These are phyloP conservation scores for Scomber japonicus DNA, from an alignment of 2,113 vertebrate species.

Conservation along the genomic window DNA sequence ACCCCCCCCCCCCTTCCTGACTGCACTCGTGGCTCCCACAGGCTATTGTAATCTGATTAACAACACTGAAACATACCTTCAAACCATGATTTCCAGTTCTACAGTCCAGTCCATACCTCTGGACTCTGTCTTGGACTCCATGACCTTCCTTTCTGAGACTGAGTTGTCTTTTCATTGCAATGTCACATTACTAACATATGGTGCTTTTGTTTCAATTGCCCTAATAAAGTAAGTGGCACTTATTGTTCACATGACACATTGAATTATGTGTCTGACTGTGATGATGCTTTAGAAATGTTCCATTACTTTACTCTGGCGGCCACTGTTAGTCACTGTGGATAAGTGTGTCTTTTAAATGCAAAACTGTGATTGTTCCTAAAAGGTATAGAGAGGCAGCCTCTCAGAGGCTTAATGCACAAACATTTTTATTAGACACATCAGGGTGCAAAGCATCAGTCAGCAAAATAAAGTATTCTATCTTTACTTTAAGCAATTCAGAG, in stretches of 20 bases:
- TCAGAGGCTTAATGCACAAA: not conserved
- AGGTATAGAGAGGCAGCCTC: not conserved
- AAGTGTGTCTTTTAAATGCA: slow-evolving; percentile 9
- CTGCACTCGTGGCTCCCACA: not conserved
- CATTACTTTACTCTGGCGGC: not conserved
- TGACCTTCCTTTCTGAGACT: not conserved
- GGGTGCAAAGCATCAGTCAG: not conserved
- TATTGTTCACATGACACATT: not conserved
- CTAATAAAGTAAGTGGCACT: not conserved
- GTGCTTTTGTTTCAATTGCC: not conserved
- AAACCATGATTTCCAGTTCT: not conserved
- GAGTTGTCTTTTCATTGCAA: not conserved
- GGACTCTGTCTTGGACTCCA: not conserved
- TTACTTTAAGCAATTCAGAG: not conserved
- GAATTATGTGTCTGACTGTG: not conserved
- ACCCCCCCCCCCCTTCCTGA: too few relatives aligned
- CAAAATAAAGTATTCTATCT: not conserved
- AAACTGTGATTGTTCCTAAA: slow-evolving; percentile 26
- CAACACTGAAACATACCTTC: not conserved
- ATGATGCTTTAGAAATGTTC: slow-evolving; percentile 3
- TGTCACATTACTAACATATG: too few relatives aligned
- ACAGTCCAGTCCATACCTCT: not conserved
- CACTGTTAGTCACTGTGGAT: not conserved
- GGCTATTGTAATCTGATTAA: not conserved
- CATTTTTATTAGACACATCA: slow-evolving; percentile 5